Conservation (phyloP, 53 echinoderm and acorn worm species). For the Luidia sarsii region DNA sequence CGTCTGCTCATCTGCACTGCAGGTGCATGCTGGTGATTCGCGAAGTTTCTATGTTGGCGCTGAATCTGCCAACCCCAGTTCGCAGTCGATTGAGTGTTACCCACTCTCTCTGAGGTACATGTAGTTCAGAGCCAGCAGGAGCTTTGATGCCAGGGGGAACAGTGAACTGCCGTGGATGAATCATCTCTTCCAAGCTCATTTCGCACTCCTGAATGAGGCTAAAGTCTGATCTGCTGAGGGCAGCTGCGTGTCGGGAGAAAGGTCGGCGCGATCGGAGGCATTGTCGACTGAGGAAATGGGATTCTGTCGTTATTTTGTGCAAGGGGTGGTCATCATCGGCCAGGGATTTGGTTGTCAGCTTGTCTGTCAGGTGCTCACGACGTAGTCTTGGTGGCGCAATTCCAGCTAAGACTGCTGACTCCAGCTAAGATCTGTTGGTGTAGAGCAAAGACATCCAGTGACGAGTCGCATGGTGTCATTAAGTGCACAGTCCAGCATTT, state of each 20-base stretch:
- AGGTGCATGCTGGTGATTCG: too few species aligned
- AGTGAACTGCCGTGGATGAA: background rate
- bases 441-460: conserved; percentile 13
- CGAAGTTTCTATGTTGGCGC: background rate
- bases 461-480: conserved; percentile 27
- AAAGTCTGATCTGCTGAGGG: background rate
- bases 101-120: background rate
- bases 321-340: background rate
- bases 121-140: background rate
- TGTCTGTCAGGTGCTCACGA: background rate
- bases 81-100: background rate
- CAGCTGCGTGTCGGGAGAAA: background rate
- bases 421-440: conserved; percentile 1
- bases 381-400: background rate
- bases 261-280: conserved; percentile 21
- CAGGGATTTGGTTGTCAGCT: background rate
- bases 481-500: conserved; percentile 15
- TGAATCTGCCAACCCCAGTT: background rate
- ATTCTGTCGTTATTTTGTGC: background rate
- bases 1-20: too few species aligned
- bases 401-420: conserved; percentile 1
- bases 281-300: conserved; percentile 23
- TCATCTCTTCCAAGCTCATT: background rate
- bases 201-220: conserved; percentile 2
- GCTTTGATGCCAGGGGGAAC: background rate